These are phyloP conservation scores for Lacerta viridis DNA, from an alignment of 2,797 vertebrate genomes.

Conservation along the genomic window DNA sequence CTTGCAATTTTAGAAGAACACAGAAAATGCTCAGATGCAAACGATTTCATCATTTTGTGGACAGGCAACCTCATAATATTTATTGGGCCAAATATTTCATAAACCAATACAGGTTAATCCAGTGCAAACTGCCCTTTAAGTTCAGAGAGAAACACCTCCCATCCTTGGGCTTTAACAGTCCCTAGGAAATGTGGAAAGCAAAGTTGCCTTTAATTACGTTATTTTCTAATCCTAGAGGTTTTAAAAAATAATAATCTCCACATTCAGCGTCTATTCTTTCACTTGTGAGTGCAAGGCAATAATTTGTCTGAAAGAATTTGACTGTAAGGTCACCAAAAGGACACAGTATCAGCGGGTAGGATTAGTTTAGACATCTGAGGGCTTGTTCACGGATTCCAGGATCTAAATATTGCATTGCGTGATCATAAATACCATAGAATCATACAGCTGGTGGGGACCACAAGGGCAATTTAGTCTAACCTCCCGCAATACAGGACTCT, in stretches of 20 bases:
- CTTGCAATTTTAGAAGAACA: not conserved
- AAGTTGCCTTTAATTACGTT: not conserved
- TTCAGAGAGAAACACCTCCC: not conserved
- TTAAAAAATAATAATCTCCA: not conserved
- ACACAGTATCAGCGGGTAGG: not conserved
- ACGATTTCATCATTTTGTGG: not conserved
- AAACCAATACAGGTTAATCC: not conserved
- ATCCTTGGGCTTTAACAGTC: not conserved
- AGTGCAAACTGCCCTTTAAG: not conserved
- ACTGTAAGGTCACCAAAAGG: constrained; percentile 27
- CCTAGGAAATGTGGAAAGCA: not conserved
- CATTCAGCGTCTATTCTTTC: not conserved
- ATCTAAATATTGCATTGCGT: constrained; percentile 5
- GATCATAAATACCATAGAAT: too few species aligned
- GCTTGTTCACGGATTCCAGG: not conserved
- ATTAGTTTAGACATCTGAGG: constrained; percentile 11
- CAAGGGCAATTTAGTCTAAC: too few species aligned
- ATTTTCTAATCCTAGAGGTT: not conserved
- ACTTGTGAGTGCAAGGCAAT: not conserved
- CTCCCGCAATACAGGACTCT: too few species aligned
- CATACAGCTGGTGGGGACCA: too few species aligned
- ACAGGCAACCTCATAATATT: not conserved
- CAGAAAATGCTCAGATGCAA: not conserved
- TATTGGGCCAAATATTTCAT: not conserved
- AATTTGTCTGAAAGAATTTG: not conserved